phyloP scores from a whole-genome alignment of 2,888 invertebrate species.

The Temnothorax unifasciatus region DNA sequence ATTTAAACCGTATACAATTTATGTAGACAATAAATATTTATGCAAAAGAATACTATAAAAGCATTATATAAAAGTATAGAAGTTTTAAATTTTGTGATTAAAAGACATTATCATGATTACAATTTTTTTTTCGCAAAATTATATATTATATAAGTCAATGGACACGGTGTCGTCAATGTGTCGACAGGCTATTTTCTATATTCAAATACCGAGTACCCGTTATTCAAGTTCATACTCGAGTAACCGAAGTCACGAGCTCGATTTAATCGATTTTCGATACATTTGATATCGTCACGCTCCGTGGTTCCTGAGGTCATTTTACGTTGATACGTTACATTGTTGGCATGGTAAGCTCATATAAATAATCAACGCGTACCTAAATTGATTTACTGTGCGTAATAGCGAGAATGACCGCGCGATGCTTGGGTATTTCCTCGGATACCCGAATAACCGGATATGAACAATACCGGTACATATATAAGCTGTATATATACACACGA shows the following conservation, averaged over 20 bases:
- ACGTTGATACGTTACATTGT: constrained; percentile 19
- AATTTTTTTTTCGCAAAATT: not conserved
- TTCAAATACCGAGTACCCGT: constrained; percentile 27
- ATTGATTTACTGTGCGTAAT: constrained; percentile 25
- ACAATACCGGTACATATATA: not conserved
- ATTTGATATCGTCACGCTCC: constrained; percentile 29
- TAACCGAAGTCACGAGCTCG: constrained; percentile 36
- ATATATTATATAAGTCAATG: not conserved
- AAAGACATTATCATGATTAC: not conserved
- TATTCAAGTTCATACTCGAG: constrained; percentile 45
- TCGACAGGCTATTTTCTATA: constrained; percentile 12
- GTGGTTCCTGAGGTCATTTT: constrained; percentile 37
- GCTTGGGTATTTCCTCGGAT: not conserved
- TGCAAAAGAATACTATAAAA: not conserved
- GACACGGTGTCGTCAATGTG: not conserved
- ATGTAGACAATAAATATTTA: not conserved
- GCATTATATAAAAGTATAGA: not conserved
- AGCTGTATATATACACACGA: not conserved
- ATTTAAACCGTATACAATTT: not conserved
- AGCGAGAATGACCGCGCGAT: not conserved
- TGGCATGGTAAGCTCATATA: constrained; percentile 23
- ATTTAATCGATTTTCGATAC: constrained; percentile 51
- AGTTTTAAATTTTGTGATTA: not conserved
- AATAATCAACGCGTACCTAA: constrained; percentile 43
- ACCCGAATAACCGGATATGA: constrained; percentile 10